Evolutionary conservation across 2,888 invertebrate genomes (phyloP).

Genomic region (Tipula helvola): DNA sequence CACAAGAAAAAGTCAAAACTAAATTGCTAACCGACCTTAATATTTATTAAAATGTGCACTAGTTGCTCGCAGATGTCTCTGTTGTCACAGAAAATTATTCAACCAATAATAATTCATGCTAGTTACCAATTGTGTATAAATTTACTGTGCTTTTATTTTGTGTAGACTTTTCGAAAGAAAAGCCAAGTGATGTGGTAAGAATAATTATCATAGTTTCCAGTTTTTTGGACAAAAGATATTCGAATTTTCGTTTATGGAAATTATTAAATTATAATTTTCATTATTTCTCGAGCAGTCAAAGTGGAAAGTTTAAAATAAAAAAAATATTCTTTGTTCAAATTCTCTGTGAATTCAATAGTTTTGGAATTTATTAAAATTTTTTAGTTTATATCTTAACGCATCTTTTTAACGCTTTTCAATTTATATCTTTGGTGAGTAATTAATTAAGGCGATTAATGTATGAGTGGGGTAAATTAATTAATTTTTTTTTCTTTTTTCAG

Average conservation of each 20-base stretch:
- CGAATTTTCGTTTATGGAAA: not conserved
- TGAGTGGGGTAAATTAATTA: too few species aligned
- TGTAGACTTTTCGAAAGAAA: not conserved
- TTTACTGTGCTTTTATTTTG: not conserved
- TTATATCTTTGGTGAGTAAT: not conserved
- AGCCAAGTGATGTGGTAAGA: not conserved
- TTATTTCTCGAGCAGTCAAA: not conserved
- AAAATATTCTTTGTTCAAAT: not conserved
- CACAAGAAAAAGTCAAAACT: too few species aligned
- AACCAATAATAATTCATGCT: not conserved
- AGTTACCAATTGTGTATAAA: not conserved
- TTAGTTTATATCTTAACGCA: not conserved
- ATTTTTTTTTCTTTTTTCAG: not conserved
- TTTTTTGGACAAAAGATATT: not conserved
- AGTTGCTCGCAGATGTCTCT: not conserved
- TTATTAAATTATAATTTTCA: not conserved
- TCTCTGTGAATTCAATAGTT: not conserved
- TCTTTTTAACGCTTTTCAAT: not conserved
- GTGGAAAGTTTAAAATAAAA: not conserved
- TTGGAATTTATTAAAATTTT: not conserved
- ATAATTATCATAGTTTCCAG: not conserved
- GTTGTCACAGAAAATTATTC: not conserved
- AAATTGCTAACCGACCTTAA: not conserved
- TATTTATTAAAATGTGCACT: not conserved
- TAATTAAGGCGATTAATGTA: not conserved